Percentiles rank a stretch among this genome's conserved stretches.
Conservation (phyloP, 2,888 invertebrate genomes). For the Lycaena phlaeas region DNA sequence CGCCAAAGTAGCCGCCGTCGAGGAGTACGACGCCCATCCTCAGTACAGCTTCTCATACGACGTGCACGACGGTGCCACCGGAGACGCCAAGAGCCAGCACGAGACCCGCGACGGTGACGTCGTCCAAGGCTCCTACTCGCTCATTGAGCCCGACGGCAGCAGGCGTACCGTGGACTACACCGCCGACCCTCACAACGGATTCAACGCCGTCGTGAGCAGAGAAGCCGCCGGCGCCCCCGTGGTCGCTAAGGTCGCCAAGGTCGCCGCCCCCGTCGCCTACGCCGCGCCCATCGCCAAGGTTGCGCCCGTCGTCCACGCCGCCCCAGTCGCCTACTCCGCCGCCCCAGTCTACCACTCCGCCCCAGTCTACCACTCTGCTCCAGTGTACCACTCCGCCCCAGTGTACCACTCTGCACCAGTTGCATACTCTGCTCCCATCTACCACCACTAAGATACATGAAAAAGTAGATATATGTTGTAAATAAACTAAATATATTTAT, state of each 20-base stretch:
- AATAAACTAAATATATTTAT: too few species aligned
- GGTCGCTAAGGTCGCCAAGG: slow-evolving; percentile 23
- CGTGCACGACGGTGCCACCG: slow-evolving; percentile 69
- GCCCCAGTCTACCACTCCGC: slow-evolving; percentile 32
- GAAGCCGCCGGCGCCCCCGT: slow-evolving; percentile 30
- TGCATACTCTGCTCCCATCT: slow-evolving; percentile 28
- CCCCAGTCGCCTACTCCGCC: slow-evolving; percentile 29
- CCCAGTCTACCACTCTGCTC: too few species aligned
- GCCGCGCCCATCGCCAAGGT: slow-evolving; percentile 2
- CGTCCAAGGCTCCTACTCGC: slow-evolving; percentile 27
- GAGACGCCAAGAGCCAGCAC: slow-evolving; percentile 69
- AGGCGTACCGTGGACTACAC: slow-evolving; percentile 64
- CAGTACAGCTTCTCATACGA: slow-evolving; percentile 73
- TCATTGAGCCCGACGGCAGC: slow-evolving; percentile 59
- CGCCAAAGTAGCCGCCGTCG: slow-evolving; percentile 30
- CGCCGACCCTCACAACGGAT: slow-evolving; percentile 55
- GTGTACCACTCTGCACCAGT: too few species aligned
- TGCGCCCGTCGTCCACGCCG: slow-evolving; percentile 32
- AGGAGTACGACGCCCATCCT: slow-evolving; percentile 42
- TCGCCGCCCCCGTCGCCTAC: slow-evolving; percentile 28
- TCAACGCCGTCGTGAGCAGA: slow-evolving; percentile 28
- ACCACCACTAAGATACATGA: slow-evolving; percentile 26
- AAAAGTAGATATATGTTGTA: too few species aligned
- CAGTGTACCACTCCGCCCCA: slow-evolving; percentile 27
- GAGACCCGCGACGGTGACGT: slow-evolving; percentile 28